These are phyloP conservation scores for Arrhopalites spinosus DNA, from an alignment of 2,888 invertebrate genomes.

Conservation along the genomic window DNA sequence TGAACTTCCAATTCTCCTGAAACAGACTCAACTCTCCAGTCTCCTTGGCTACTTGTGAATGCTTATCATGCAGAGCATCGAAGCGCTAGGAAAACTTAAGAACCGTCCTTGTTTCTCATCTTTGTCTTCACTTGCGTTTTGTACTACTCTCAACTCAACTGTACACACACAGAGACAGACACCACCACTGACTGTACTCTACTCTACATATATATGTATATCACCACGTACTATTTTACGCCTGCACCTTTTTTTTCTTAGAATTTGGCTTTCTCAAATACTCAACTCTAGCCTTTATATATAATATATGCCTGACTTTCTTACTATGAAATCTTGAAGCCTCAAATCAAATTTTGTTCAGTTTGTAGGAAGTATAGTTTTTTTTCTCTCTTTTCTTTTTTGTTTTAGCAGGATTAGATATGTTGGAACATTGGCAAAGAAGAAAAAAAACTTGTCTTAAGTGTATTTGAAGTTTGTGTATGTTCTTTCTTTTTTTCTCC, in stretches of 20 bases:
- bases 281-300: too few species aligned
- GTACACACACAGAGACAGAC: too few species aligned
- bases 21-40: slow-evolving; percentile 17
- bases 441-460: slow-evolving; percentile 4
- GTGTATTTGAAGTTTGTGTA: not conserved
- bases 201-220: not conserved
- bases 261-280: not conserved
- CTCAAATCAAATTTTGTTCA: slow-evolving; percentile 1
- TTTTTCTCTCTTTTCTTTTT: not conserved
- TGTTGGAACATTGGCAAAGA: not conserved
- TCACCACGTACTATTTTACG: not conserved
- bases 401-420: slow-evolving; percentile 1
- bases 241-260: not conserved
- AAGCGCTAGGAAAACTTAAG: slow-evolving; percentile 37
- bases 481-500: not conserved
- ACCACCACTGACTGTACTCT: not conserved
- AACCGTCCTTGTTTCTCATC: slow-evolving; percentile 30
- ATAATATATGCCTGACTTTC: not conserved
- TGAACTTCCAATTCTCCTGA: slow-evolving; percentile 1
- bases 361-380: not conserved
- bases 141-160: not conserved
- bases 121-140: slow-evolving; percentile 19
- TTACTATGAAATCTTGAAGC: slow-evolving; percentile 5
- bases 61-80: slow-evolving; percentile 35
- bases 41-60: slow-evolving; percentile 39